Conservation (phyloP, 2,888 invertebrate genomes). For the Tricholauxania praeusta region DNA sequence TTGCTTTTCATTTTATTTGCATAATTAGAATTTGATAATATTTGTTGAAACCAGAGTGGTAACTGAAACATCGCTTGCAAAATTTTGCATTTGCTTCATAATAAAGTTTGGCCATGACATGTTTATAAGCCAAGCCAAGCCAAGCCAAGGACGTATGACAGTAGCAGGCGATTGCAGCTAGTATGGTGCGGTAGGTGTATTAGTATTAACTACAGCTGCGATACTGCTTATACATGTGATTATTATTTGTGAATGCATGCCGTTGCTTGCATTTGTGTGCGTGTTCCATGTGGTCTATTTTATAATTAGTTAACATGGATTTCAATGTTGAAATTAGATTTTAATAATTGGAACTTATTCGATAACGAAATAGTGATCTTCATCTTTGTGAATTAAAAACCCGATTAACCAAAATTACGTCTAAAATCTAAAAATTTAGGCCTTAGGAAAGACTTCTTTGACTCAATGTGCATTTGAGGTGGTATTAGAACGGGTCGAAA, state of each 20-base stretch:
- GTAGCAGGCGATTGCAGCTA: no score
- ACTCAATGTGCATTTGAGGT: no score
- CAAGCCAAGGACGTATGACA: background rate
- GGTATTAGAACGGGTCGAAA: no score
- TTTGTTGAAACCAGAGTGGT: slow-evolving; percentile 6
- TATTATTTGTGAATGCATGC: background rate
- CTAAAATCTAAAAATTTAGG: no score
- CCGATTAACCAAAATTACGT: no score
- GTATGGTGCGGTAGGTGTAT: no score
- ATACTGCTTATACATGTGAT: no score
- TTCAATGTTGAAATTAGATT: slow-evolving; percentile 56
- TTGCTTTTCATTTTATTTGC: slow-evolving; percentile 55
- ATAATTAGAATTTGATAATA: slow-evolving; percentile 53
- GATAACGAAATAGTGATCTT: slow-evolving; percentile 12
- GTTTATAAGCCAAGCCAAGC: slow-evolving; percentile 23
- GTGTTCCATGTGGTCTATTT: slow-evolving; percentile 13
- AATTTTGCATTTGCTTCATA: background rate
- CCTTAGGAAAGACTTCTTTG: no score
- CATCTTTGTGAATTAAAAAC: no score
- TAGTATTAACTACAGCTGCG: no score
- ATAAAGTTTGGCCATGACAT: slow-evolving; percentile 6
- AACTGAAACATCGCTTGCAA: slow-evolving; percentile 7
- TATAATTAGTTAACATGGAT: slow-evolving; percentile 29
- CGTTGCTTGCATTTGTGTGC: background rate
- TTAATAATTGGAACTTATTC: slow-evolving; percentile 58